Evolutionary conservation across 2,888 invertebrate species (phyloP).

Genomic region (Pseudococcus longispinus): DNA sequence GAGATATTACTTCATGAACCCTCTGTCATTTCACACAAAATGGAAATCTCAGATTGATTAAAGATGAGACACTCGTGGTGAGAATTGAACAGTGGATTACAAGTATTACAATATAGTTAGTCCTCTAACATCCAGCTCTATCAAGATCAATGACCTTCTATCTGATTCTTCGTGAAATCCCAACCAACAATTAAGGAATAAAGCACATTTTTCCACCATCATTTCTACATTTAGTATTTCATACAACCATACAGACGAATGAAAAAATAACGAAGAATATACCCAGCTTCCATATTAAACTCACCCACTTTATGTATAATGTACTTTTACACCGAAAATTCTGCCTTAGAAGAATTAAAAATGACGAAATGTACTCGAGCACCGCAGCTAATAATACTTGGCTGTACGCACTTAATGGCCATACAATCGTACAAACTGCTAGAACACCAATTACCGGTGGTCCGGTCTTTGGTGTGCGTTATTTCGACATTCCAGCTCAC

Average conservation of each 20-base stretch:
- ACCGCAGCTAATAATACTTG: neutral
- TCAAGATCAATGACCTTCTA: neutral
- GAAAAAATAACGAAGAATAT: neutral
- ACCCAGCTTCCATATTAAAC: neutral
- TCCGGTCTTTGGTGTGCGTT: neutral
- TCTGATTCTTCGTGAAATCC: neutral
- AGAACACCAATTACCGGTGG: neutral
- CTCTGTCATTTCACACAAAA: no score
- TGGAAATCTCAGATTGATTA: no score
- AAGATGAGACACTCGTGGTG: no score
- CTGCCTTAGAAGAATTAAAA: neutral
- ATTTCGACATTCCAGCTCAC: constrained; percentile 10
- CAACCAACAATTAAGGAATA: neutral
- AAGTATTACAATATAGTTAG: no score
- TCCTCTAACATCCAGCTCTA: neutral
- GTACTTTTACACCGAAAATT: neutral
- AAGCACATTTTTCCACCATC: neutral
- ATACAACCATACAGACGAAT: neutral
- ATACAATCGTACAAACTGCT: neutral
- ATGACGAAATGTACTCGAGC: neutral
- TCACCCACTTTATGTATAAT: neutral
- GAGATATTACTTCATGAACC: no score
- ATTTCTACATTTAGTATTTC: no score
- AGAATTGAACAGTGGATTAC: no score
- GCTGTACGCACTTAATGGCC: neutral